These are phyloP conservation scores for Scrobipalpa costella DNA, from an alignment of 2,888 invertebrate genomes.

Conservation along the genomic window DNA sequence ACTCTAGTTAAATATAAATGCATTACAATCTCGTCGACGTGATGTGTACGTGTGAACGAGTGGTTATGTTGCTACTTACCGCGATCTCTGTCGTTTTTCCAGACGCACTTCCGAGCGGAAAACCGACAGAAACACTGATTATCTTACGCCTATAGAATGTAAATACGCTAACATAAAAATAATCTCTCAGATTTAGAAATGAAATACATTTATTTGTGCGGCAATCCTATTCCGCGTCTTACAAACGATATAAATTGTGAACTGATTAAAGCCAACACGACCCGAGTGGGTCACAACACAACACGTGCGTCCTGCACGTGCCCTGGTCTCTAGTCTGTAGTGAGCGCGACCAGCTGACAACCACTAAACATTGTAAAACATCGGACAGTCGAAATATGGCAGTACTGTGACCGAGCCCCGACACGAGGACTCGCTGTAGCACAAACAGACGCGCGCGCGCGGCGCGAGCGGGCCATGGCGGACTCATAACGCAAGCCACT, in stretches of 20 bases:
- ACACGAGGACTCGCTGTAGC: conserved; percentile 19
- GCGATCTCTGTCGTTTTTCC: conserved; percentile 14
- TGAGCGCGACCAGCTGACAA: conserved; percentile 43
- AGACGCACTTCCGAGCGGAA: conserved; percentile 31
- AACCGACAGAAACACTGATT: conserved; percentile 38
- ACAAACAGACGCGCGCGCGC: neutral
- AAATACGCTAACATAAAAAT: conserved; percentile 39
- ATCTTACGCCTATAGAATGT: conserved; percentile 31
- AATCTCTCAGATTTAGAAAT: conserved; percentile 58
- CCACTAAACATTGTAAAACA: conserved; percentile 38
- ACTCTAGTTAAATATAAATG: conserved; percentile 62
- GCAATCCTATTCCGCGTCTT: conserved; percentile 46
- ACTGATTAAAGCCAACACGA: conserved; percentile 50
- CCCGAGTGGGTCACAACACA: conserved; percentile 21
- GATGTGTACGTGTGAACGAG: conserved; percentile 46
- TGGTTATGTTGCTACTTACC: conserved; percentile 27
- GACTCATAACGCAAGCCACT: neutral
- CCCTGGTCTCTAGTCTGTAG: conserved; percentile 32
- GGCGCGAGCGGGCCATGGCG: neutral
- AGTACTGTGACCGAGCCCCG: conserved; percentile 45
- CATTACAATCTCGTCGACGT: conserved; percentile 60
- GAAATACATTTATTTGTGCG: conserved; percentile 60
- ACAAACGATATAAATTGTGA: conserved; percentile 36
- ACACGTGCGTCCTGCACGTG: no score
- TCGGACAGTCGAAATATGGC: conserved; percentile 59